phyloP scores from a whole-genome alignment of 2,113 vertebrate genomes.

The Grantiella picta region DNA sequence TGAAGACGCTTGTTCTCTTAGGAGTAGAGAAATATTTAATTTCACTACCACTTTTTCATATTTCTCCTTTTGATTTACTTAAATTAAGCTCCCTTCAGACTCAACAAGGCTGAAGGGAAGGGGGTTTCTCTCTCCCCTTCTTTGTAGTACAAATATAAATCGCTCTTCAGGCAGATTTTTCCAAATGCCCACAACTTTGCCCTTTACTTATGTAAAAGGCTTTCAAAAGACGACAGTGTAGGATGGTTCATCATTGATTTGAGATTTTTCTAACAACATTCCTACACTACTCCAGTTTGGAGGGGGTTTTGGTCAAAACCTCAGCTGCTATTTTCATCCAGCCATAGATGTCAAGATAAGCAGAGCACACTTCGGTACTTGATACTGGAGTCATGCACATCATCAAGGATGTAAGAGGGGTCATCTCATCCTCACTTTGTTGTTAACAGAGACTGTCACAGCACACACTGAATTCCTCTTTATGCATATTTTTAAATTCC shows the following conservation, averaged over 20 bases:
- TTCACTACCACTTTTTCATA: not conserved
- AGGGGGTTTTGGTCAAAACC: not conserved
- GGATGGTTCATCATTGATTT: not conserved
- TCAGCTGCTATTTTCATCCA: slow-evolving; percentile 22
- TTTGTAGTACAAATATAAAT: not conserved
- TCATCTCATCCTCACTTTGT: not conserved
- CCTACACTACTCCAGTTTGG: not conserved
- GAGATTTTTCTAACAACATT: slow-evolving; percentile 3
- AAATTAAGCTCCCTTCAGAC: not conserved
- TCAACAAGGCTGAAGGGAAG: not conserved
- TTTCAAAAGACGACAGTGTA: not conserved
- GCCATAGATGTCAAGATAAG: not conserved
- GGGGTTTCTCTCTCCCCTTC: not conserved
- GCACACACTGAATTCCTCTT: not conserved
- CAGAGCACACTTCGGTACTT: not conserved
- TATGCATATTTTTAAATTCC: not conserved
- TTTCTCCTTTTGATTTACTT: slow-evolving; percentile 10
- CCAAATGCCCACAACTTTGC: not conserved
- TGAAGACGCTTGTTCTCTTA: not conserved
- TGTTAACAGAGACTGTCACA: not conserved
- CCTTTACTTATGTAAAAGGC: not conserved
- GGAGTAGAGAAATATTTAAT: not conserved
- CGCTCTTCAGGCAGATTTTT: not conserved
- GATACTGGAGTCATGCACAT: not conserved
- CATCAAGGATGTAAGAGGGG: not conserved